Evolutionary conservation across 2,113 vertebrate genomes (phyloP).

Genomic region (Phalacrocorax pelagicus): DNA sequence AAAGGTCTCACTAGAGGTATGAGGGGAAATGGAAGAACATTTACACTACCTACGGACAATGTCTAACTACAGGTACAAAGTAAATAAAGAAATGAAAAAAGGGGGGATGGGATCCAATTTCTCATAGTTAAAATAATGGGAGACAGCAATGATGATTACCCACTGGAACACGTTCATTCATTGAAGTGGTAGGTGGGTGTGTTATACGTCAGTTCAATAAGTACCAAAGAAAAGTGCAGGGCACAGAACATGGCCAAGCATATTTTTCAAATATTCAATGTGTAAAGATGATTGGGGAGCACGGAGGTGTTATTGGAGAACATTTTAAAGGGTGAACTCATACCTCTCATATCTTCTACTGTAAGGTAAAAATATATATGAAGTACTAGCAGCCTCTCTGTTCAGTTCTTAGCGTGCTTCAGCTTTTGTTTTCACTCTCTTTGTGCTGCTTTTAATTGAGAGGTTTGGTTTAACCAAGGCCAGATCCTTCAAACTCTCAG

Average conservation of each 20-base stretch:
- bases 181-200: neutral
- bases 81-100: neutral
- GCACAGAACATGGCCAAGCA: rapidly evolving
- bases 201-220: neutral
- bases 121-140: neutral
- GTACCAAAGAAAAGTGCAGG: neutral
- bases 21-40: neutral
- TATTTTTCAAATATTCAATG: neutral
- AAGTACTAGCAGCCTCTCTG: neutral
- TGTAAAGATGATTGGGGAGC: neutral
- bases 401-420: neutral
- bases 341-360: neutral
- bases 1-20: neutral
- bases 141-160: neutral
- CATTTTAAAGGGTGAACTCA: neutral
- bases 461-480: neutral
- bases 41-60: neutral
- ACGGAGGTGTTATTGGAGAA: neutral
- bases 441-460: neutral
- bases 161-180: neutral
- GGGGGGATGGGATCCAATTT: neutral
- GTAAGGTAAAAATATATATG: neutral
- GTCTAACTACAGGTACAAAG: neutral
- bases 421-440: neutral
- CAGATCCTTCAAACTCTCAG: neutral